A percentile compares a stretch with the other conserved stretches of the same genome.
These are phyloP conservation scores for Cydia splendana DNA, from an alignment of 1,140 invertebrate genomes.

Conservation along the genomic window DNA sequence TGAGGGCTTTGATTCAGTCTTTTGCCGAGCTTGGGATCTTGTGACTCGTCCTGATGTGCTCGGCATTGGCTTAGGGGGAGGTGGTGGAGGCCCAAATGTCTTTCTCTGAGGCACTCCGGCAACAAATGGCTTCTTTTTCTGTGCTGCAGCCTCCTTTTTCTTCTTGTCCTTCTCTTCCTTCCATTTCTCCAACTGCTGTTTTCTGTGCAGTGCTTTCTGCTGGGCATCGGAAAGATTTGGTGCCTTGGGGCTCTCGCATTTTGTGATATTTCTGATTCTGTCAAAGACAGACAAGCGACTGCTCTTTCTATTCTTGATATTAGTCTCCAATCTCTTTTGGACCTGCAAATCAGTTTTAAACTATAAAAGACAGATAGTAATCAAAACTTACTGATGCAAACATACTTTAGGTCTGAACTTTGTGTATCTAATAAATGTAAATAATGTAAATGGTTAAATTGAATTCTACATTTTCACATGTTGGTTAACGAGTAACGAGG, in stretches of 20 bases:
- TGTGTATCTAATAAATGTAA: not conserved
- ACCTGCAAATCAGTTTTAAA: constrained; percentile 53
- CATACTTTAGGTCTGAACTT: constrained; percentile 4
- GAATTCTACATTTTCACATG: too few relatives aligned
- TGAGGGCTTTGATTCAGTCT: not conserved
- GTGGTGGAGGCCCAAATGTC: constrained; percentile 60
- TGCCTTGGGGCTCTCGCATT: constrained; percentile 45
- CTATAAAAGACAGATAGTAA: not conserved
- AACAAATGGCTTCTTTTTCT: constrained; percentile 69
- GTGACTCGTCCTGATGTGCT: constrained; percentile 66
- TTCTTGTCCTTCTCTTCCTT: constrained; percentile 66
- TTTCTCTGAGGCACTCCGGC: constrained; percentile 50
- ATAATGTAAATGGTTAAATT: too few relatives aligned
- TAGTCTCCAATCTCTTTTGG: constrained; percentile 56
- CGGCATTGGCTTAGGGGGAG: constrained; percentile 49
- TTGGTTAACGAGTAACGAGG: not conserved
- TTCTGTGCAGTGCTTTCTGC: constrained; percentile 55
- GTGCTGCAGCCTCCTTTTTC: constrained; percentile 53
- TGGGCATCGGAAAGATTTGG: constrained; percentile 38
- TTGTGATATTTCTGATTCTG: constrained; percentile 54
- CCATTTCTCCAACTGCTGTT: constrained; percentile 65
- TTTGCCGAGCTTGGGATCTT: constrained; percentile 52
- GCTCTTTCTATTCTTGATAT: constrained; percentile 54
- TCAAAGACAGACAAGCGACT: constrained; percentile 59
- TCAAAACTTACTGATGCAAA: not conserved